These are phyloP conservation scores for Dasysyrphus tricinctus DNA, from an alignment of 2,888 invertebrate species.

Conservation along the genomic window DNA sequence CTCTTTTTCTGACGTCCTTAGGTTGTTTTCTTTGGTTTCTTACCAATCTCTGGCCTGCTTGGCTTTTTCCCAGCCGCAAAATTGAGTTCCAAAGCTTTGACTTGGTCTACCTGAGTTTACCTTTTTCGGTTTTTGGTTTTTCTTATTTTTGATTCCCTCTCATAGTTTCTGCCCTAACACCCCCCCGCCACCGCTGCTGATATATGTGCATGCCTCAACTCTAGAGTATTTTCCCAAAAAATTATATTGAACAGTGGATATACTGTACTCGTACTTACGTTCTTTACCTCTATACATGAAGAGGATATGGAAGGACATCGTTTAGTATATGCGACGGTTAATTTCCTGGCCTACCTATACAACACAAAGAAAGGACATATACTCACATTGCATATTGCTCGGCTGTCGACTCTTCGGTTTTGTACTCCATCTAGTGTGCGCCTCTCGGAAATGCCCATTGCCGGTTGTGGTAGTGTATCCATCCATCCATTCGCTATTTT, in stretches of 20 bases:
- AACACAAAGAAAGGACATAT: slow-evolving; percentile 31
- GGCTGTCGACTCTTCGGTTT: slow-evolving; percentile 38
- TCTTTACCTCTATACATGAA: slow-evolving; percentile 1
- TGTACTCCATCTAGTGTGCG: slow-evolving; percentile 43
- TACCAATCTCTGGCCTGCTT: slow-evolving; percentile 57
- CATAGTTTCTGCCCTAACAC: not conserved
- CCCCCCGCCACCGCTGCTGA: not conserved
- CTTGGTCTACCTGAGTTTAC: slow-evolving; percentile 69
- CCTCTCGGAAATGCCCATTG: slow-evolving; percentile 71
- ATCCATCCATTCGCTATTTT: slow-evolving; percentile 34
- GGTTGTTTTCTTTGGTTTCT: slow-evolving; percentile 56
- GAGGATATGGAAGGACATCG: slow-evolving; percentile 55
- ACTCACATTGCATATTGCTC: slow-evolving; percentile 24
- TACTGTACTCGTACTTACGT: not conserved
- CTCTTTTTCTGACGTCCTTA: slow-evolving; percentile 18
- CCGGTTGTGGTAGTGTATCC: slow-evolving; percentile 66
- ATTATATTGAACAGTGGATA: slow-evolving; percentile 61
- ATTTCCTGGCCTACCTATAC: slow-evolving; percentile 63
- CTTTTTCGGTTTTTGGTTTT: slow-evolving; percentile 49
- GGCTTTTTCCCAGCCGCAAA: slow-evolving; percentile 65
- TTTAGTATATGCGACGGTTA: slow-evolving; percentile 52
- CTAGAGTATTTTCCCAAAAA: slow-evolving; percentile 62
- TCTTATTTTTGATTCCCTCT: not conserved
- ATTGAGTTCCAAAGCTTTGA: slow-evolving; percentile 68
- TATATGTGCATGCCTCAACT: not conserved